Percentiles rank a stretch among this genome's conserved stretches.
Conservation (phyloP, 2,888 invertebrate genomes). For the Emmelina monodactyla region DNA sequence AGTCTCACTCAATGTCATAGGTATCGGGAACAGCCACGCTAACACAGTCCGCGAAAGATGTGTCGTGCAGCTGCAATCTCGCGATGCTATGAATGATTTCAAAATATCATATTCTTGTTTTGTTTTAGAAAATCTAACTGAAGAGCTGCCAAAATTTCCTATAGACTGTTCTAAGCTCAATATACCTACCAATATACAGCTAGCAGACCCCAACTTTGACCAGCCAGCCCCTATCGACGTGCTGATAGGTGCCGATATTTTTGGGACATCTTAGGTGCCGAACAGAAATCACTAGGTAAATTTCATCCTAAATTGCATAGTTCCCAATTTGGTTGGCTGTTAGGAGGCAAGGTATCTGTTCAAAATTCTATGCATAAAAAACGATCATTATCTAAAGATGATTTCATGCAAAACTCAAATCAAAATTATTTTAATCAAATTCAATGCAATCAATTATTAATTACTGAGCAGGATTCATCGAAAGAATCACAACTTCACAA, state of each 20-base stretch:
- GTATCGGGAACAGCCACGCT: slow-evolving; percentile 13
- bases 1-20: slow-evolving; percentile 13
- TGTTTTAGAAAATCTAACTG: slow-evolving; percentile 12
- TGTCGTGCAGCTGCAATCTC: slow-evolving; percentile 9
- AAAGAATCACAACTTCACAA: no score
- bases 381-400: background rate
- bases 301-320: slow-evolving; percentile 2
- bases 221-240: slow-evolving; percentile 4
- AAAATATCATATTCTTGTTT: slow-evolving; percentile 9
- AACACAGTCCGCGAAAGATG: slow-evolving; percentile 12
- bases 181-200: slow-evolving; percentile 10
- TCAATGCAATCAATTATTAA: no score
- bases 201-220: slow-evolving; percentile 10
- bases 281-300: background rate
- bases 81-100: slow-evolving; percentile 5
- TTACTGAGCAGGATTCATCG: no score
- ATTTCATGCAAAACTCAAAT: no score
- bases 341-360: background rate
- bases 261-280: slow-evolving; percentile 3
- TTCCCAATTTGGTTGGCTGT: slow-evolving; percentile 5
- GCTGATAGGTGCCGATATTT: slow-evolving; percentile 5
- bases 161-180: slow-evolving; percentile 7
- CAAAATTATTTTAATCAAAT: no score
- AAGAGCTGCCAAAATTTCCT: slow-evolving; percentile 11
- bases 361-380: background rate